Evolutionary conservation across 53 echinoderm and acorn worm species (phyloP).

Genomic region (Paelopatides confundens): DNA sequence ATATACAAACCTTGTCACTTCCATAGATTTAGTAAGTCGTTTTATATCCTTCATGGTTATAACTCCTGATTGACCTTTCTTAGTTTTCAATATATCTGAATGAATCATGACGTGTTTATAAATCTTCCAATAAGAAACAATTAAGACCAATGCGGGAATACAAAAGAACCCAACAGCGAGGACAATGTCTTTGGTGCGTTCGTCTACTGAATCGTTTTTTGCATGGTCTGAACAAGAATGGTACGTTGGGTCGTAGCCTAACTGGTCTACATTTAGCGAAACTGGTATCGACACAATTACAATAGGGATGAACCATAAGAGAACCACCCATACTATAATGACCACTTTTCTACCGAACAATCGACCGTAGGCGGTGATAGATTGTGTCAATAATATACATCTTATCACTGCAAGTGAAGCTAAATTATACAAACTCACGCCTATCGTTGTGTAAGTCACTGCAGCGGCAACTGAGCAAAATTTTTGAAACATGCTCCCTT

Average conservation of each 20-base stretch:
- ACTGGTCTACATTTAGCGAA: neutral
- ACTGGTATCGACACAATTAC: slow-evolving; percentile 20
- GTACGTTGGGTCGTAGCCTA: slow-evolving; percentile 32
- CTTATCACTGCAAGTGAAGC: slow-evolving; percentile 66
- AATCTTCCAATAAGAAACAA: slow-evolving; percentile 40
- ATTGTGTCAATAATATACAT: slow-evolving; percentile 59
- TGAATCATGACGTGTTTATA: slow-evolving; percentile 42
- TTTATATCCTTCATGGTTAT: slow-evolving; percentile 31
- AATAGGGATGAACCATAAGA: slow-evolving; percentile 24
- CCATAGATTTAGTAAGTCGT: neutral
- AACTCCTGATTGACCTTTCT: slow-evolving; percentile 26
- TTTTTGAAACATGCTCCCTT: neutral
- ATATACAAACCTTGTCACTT: slow-evolving; percentile 8
- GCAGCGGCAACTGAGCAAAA: slow-evolving; percentile 45
- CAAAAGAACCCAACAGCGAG: slow-evolving; percentile 21
- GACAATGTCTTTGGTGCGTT: slow-evolving; percentile 6
- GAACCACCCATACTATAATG: slow-evolving; percentile 14
- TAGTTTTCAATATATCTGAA: slow-evolving; percentile 8
- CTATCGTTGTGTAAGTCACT: slow-evolving; percentile 48
- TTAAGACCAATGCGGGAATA: neutral
- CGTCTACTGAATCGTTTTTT: neutral
- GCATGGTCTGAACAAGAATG: slow-evolving; percentile 10
- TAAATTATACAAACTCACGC: slow-evolving; percentile 63
- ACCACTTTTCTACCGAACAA: slow-evolving; percentile 34
- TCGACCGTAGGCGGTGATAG: slow-evolving; percentile 1